Evolutionary conservation across 2,888 invertebrate genomes (phyloP), one percentile per base, ranked within the genome.

Genomic region (Drosophila neutralis): DNA sequence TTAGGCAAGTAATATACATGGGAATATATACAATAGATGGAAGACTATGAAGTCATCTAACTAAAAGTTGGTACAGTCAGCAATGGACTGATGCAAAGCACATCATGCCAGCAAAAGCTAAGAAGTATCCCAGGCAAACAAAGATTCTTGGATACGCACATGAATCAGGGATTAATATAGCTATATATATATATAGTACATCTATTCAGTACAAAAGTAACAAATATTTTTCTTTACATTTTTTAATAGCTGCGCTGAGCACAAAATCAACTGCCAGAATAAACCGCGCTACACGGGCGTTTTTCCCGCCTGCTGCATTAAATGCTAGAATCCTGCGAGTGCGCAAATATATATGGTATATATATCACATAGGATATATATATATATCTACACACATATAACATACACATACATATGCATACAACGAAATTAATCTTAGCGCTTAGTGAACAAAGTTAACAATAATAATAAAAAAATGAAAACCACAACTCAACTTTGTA

Each of bases 251-350:
- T 91, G 91, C 58, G 71, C 78, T 27, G 76, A 86, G 49, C 83
- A 83, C 56, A 79, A 78, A 3, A 81, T 91, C 13, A 91, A 78
- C 27, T 92, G 92, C 58, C 69, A 67, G 29, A 92, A 92, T 64
- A 91, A 87, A 61, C 87, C 90, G 60, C 86, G 87, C 13, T 92
- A 73, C 38, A 84, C 85, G 18, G 92, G 92, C 18, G 92, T 92
- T 4, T 92, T 92, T 66, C 92, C 92, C 1, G 89, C 83, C 49
- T 92, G 92, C 62, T 92, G 92, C 36, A 71, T 92, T 36, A 92
- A 92, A 64, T 92, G 92, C 79, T 76, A 73, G 64, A 15, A 8
- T 38, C 13, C 45, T 4, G 49, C 27, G 7, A 2, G 8, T 0
- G 51, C 2, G 51, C 51, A 51, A 31, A 11, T 3, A 52, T 3